Evolutionary conservation across 2,113 vertebrate species (phyloP).

Genomic region (Spheniscus mendiculus): DNA sequence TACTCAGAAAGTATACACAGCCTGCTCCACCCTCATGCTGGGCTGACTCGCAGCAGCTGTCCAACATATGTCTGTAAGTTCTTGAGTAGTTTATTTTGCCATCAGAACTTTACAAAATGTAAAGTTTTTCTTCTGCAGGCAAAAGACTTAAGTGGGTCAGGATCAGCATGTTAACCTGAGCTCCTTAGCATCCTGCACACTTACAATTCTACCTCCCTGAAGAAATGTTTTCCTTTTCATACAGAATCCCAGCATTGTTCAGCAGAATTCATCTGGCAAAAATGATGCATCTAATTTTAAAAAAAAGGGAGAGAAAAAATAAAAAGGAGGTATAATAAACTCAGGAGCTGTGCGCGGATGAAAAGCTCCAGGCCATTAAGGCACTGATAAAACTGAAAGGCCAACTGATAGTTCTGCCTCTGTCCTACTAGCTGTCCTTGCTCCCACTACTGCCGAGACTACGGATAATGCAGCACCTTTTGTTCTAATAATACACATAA

Average conservation of each 20-base stretch:
- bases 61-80: not conserved
- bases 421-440: not conserved
- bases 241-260: not conserved
- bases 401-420: not conserved
- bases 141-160: not conserved
- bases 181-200: not conserved
- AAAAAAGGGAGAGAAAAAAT: not conserved
- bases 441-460: not conserved
- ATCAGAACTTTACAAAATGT: not conserved
- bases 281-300: not conserved
- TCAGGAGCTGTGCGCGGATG: not conserved
- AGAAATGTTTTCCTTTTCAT: not conserved
- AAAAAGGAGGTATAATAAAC: not conserved
- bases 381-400: not conserved
- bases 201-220: not conserved
- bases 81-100: not conserved
- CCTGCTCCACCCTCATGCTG: not conserved
- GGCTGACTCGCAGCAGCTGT: constrained; percentile 9
- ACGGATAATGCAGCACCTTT: not conserved
- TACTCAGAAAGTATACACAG: not conserved
- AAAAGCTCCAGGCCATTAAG: not conserved
- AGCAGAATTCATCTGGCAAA: not conserved
- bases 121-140: not conserved
- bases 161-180: not conserved
- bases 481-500: not conserved